Percentiles rank a stretch among this genome's conserved stretches.
phyloP scores from a whole-genome alignment of 2,888 invertebrate species.

The Lepas anatifera region DNA sequence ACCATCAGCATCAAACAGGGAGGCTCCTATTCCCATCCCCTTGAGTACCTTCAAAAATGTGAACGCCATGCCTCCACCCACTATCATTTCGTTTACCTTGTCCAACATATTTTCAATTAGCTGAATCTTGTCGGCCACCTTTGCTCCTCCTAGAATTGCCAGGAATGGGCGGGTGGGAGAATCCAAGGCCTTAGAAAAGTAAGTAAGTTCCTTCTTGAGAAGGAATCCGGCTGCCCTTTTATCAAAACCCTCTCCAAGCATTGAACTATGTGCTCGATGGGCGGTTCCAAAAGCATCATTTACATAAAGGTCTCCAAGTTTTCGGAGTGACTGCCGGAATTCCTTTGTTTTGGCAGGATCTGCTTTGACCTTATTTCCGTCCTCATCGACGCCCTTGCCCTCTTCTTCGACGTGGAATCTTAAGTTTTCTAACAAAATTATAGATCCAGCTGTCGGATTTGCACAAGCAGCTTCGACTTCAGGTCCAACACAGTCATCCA shows the following conservation, averaged over 20 bases:
- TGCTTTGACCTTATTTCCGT: constrained; percentile 74
- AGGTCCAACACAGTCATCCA: constrained; percentile 83
- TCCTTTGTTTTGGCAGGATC: constrained; percentile 43
- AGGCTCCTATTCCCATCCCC: constrained; percentile 51
- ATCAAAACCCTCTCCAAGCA: constrained; percentile 92
- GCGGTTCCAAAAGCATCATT: constrained; percentile 99
- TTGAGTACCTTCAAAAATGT: constrained; percentile 90
- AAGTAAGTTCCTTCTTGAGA: constrained; percentile 92
- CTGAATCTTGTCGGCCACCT: constrained; percentile 97
- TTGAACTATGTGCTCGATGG: constrained; percentile 82
- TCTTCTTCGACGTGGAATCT: constrained; percentile 96
- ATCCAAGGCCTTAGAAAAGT: constrained; percentile 94
- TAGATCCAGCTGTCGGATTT: constrained; percentile 68
- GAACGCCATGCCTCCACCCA: constrained; percentile 99
- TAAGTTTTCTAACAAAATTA: constrained; percentile 91
- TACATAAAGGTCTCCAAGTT: constrained; percentile 92
- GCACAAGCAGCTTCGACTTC: constrained; percentile 85
- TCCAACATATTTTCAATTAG: constrained; percentile 94
- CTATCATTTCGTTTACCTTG: constrained; percentile 99
- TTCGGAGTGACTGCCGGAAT: constrained; percentile 51
- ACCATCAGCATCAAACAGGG: constrained; percentile 67
- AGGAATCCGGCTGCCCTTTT: constrained; percentile 89
- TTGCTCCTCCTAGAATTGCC: constrained; percentile 97
- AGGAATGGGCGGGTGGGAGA: constrained; percentile 72
- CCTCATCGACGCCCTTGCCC: constrained; percentile 85